A percentile compares a stretch with the other conserved stretches of the same genome.
Evolutionary conservation across 2,797 vertebrate species (phyloP).

Genomic region (Neoniphon sammara): DNA sequence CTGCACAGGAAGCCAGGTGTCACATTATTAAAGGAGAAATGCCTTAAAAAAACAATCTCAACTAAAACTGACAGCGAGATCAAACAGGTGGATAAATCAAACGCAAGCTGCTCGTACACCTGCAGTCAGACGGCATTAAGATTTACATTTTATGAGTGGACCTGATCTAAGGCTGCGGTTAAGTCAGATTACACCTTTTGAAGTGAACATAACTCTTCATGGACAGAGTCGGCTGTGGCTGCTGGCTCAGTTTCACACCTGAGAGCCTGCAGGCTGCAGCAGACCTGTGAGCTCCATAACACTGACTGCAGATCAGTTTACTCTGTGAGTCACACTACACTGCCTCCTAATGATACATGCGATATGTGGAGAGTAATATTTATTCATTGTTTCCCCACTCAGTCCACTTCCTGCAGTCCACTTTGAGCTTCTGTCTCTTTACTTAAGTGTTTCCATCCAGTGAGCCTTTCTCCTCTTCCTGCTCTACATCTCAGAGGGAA

Average conservation of each 20-base stretch:
- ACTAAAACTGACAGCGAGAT: constrained; percentile 7
- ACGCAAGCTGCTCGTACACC: constrained; percentile 28
- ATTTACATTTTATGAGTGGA: constrained; percentile 1
- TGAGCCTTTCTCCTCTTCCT: too few species aligned
- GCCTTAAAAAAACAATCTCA: constrained; percentile 4
- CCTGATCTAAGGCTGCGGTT: constrained; percentile 17
- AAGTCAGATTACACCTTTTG: constrained; percentile 23
- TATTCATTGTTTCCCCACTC: too few species aligned
- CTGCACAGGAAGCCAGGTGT: background rate
- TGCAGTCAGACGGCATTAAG: background rate
- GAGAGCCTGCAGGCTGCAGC: constrained; percentile 20
- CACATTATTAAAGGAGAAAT: constrained; percentile 12
- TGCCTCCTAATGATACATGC: too few species aligned
- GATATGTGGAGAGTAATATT: too few species aligned
- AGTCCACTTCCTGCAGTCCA: too few species aligned
- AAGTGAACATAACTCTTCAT: constrained; percentile 26
- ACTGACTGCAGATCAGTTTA: constrained; percentile 16
- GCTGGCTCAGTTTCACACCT: background rate
- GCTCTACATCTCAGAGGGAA: too few species aligned
- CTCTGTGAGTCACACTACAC: constrained; percentile 5
- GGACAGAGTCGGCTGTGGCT: too few species aligned
- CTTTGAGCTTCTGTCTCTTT: too few species aligned
- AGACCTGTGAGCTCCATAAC: constrained; percentile 46
- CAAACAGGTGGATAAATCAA: constrained; percentile 35
- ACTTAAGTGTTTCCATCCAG: too few species aligned